Conservation (phyloP, 2,113 vertebrate species). For the Gobiocypris rarus region DNA sequence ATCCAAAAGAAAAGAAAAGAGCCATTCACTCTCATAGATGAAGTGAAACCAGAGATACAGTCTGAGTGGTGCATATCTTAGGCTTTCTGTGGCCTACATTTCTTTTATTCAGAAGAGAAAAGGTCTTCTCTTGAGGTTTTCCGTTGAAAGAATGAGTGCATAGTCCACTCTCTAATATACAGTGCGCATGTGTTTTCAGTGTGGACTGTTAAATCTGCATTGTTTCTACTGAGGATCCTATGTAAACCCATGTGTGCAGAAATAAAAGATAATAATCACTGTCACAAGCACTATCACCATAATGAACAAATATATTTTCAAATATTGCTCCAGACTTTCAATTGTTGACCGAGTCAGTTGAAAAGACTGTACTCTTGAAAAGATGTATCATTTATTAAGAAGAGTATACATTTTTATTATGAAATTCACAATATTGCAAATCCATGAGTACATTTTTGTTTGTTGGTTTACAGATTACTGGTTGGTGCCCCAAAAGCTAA, state of each 20-base stretch:
- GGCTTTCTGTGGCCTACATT: not conserved
- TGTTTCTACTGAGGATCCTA: too few relatives aligned
- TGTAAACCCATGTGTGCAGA: too few relatives aligned
- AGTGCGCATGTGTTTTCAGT: not conserved
- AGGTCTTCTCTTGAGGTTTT: constrained; percentile 12
- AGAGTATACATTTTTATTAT: not conserved
- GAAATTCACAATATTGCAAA: not conserved
- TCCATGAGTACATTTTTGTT: not conserved
- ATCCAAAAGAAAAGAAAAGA: constrained; percentile 47
- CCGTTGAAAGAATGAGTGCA: constrained; percentile 9
- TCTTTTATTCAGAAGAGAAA: constrained; percentile 33
- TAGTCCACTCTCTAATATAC: not conserved
- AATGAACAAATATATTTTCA: too few relatives aligned
- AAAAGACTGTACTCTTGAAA: too few relatives aligned
- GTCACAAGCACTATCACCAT: too few relatives aligned
- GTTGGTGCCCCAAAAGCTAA: constrained; percentile 89
- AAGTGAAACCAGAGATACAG: constrained; percentile 38
- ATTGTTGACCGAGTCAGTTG: too few relatives aligned
- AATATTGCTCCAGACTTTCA: too few relatives aligned
- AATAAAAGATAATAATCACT: too few relatives aligned
- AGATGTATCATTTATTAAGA: too few relatives aligned
- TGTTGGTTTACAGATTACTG: constrained; percentile 80
- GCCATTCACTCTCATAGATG: constrained; percentile 44
- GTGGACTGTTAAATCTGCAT: constrained; percentile 11
- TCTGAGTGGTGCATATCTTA: constrained; percentile 12